Conservation (phyloP, 2,888 invertebrate genomes). For the Leptothorax acervorum region DNA sequence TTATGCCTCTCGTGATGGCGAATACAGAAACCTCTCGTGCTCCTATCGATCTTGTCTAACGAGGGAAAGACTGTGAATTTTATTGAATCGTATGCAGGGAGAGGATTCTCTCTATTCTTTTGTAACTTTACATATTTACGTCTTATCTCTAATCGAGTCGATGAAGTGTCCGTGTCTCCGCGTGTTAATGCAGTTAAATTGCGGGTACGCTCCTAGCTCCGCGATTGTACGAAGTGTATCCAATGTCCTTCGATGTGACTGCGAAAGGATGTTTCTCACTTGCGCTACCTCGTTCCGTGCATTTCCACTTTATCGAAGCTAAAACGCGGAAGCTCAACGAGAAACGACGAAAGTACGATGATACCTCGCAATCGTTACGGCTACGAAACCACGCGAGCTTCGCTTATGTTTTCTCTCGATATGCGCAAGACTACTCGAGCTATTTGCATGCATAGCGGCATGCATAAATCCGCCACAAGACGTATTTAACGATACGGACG, state of each 20-base stretch:
- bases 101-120: background rate
- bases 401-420: slow-evolving; percentile 51
- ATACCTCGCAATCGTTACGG: slow-evolving; percentile 49
- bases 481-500: slow-evolving; percentile 27
- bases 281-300: slow-evolving; percentile 21
- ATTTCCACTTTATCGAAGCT: slow-evolving; percentile 51
- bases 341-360: slow-evolving; percentile 29
- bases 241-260: background rate
- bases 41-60: slow-evolving; percentile 24
- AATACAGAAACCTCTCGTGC: background rate
- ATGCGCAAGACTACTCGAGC: slow-evolving; percentile 31
- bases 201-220: background rate
- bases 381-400: slow-evolving; percentile 34
- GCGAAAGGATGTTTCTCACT: slow-evolving; percentile 38
- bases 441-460: slow-evolving; percentile 47
- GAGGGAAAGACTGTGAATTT: slow-evolving; percentile 14
- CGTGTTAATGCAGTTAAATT: slow-evolving; percentile 41
- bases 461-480: slow-evolving; percentile 36
- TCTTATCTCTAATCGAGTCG: slow-evolving; percentile 37
- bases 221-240: background rate
- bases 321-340: slow-evolving; percentile 18
- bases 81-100: background rate
- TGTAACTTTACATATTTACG: slow-evolving; percentile 21
- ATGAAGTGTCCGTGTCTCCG: slow-evolving; percentile 19
- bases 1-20: background rate